Percentiles rank a stretch among this genome's conserved stretches.
phyloP scores from a whole-genome alignment of 2,113 vertebrate species.

The Nerophis lumbriciformis region DNA sequence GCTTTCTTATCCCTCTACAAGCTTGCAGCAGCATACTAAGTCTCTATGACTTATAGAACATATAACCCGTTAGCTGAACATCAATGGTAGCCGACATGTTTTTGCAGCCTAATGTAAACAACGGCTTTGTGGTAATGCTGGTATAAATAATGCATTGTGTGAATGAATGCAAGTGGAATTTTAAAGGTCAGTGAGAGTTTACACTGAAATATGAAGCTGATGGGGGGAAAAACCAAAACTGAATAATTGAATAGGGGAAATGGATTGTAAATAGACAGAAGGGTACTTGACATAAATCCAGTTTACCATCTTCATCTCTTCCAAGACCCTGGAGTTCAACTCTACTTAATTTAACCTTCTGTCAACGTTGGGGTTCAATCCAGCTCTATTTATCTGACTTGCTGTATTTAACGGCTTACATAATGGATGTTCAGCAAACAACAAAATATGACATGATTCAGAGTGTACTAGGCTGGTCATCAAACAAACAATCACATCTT shows the following conservation, averaged over 20 bases:
- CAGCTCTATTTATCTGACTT: conserved; percentile 14
- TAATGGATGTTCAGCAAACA: conserved; percentile 21
- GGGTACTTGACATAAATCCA: conserved; percentile 49
- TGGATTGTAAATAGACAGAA: conserved; percentile 41
- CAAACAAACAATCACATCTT: conserved; percentile 29
- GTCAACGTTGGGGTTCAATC: conserved; percentile 33
- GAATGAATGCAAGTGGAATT: conserved; percentile 48
- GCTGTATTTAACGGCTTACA: conserved; percentile 22
- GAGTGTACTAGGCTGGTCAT: conserved; percentile 29
- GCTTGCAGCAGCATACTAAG: not conserved
- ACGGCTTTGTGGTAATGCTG: conserved; percentile 35
- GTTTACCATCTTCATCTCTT: conserved; percentile 34
- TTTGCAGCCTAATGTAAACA: conserved; percentile 53
- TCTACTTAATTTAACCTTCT: conserved; percentile 37
- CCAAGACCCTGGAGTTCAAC: conserved; percentile 28
- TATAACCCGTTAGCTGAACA: conserved; percentile 23
- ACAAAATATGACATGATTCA: conserved; percentile 20
- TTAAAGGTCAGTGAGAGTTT: conserved; percentile 68
- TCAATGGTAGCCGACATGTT: conserved; percentile 21
- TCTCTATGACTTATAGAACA: conserved; percentile 2
- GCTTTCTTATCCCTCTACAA: conserved; percentile 12
- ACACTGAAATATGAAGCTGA: conserved; percentile 55
- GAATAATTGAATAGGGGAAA: conserved; percentile 59
- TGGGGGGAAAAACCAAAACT: conserved; percentile 54
- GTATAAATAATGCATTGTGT: conserved; percentile 67